These are phyloP conservation scores for Bhutanitis thaidina DNA, from an alignment of 2,888 invertebrate genomes.

Conservation along the genomic window DNA sequence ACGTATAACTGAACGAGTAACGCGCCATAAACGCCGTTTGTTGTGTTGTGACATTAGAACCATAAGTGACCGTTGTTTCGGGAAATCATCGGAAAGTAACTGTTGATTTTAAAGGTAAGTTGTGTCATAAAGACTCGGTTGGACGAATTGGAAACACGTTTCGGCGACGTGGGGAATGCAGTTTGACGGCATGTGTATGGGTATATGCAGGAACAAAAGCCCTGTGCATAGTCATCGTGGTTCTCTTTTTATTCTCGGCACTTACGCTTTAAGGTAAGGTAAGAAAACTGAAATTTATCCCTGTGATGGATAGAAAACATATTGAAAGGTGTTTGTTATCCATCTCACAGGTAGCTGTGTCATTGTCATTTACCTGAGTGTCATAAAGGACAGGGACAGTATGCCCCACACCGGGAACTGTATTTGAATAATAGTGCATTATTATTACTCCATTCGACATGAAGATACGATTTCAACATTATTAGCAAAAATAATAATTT, in stretches of 20 bases:
- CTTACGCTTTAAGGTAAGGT: slow-evolving; percentile 46
- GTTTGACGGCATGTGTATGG: slow-evolving; percentile 73
- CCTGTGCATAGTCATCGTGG: slow-evolving; percentile 70
- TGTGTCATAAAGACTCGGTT: slow-evolving; percentile 69
- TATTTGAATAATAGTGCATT: slow-evolving; percentile 46
- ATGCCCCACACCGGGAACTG: slow-evolving; percentile 48
- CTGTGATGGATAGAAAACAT: not conserved
- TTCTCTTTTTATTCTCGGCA: slow-evolving; percentile 62
- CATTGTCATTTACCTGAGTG: slow-evolving; percentile 59
- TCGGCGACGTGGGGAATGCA: slow-evolving; percentile 74
- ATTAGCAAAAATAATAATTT: not conserved
- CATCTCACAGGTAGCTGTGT: slow-evolving; percentile 20
- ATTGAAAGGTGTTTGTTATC: not conserved
- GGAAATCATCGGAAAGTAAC: slow-evolving; percentile 62
- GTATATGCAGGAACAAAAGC: slow-evolving; percentile 76
- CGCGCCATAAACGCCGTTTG: slow-evolving; percentile 48
- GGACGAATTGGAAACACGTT: slow-evolving; percentile 67
- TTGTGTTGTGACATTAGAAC: slow-evolving; percentile 52
- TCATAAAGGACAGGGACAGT: slow-evolving; percentile 52
- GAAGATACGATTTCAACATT: slow-evolving; percentile 1
- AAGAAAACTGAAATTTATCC: slow-evolving; percentile 29
- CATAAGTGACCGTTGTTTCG: slow-evolving; percentile 41
- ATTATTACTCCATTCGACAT: not conserved
- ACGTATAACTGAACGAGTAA: slow-evolving; percentile 52
- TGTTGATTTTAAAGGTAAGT: slow-evolving; percentile 77